phyloP scores from a whole-genome alignment of 1,140 invertebrate species.

The Vanessa tameamea region DNA sequence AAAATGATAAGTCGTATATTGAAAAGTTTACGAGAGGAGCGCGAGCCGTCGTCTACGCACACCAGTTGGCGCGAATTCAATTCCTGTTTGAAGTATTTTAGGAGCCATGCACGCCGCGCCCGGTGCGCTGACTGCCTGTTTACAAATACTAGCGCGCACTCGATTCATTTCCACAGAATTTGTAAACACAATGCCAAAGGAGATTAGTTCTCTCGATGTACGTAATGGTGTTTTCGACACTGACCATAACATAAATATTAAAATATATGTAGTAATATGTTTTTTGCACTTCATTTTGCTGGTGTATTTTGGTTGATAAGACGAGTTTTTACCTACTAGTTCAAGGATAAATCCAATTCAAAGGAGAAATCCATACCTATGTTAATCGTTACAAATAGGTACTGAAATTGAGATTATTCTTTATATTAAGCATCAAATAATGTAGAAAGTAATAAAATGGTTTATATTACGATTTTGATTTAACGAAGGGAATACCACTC shows the following conservation, averaged over 20 bases:
- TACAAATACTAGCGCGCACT: constrained; percentile 76
- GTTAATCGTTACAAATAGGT: too few species aligned
- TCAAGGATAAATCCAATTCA: too few species aligned
- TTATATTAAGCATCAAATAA: too few species aligned
- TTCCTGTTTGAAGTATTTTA: constrained; percentile 77
- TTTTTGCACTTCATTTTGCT: too few species aligned
- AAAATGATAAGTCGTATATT: constrained; percentile 75
- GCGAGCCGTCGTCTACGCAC: constrained; percentile 74
- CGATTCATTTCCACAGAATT: constrained; percentile 73
- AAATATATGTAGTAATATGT: too few species aligned
- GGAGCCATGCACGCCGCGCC: constrained; percentile 64
- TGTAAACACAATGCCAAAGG: constrained; percentile 71
- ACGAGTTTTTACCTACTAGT: too few species aligned
- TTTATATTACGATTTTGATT: constrained; percentile 46
- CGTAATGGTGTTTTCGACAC: constrained; percentile 27
- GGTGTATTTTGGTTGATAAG: too few species aligned
- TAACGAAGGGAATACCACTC: constrained; percentile 35
- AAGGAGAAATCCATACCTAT: too few species aligned
- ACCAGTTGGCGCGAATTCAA: constrained; percentile 77
- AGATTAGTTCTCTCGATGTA: constrained; percentile 51
- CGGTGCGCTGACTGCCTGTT: constrained; percentile 61
- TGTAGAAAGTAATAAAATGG: not conserved
- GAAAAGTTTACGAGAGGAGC: constrained; percentile 70
- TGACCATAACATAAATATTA: constrained; percentile 20
- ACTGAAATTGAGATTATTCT: too few species aligned